Evolutionary conservation across 2,113 vertebrate genomes (phyloP).

Genomic region (Piaya cayana): DNA sequence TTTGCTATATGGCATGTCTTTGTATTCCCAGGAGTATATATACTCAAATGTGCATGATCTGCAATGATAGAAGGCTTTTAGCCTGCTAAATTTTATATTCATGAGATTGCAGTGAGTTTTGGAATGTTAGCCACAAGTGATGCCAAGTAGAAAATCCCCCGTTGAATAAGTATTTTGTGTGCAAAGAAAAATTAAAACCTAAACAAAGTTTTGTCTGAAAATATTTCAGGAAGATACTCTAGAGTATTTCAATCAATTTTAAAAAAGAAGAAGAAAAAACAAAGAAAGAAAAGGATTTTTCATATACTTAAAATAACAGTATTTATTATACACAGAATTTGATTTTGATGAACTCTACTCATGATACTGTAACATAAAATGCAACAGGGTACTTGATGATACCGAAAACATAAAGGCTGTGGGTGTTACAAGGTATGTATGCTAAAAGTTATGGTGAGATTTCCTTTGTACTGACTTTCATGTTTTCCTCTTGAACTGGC

Average conservation of each 20-base stretch:
- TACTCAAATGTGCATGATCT: neutral
- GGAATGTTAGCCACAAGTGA: rapidly evolving
- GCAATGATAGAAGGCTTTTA: neutral
- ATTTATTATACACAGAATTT: neutral
- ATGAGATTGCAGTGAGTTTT: neutral
- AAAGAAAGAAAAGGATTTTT: neutral
- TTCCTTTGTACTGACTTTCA: neutral
- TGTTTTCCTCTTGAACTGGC: neutral
- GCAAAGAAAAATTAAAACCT: neutral
- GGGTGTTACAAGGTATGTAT: neutral
- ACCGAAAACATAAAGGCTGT: neutral
- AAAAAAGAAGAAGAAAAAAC: too few relatives aligned
- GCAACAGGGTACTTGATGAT: neutral
- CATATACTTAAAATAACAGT: neutral
- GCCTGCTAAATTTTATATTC: neutral
- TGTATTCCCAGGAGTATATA: neutral
- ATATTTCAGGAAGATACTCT: neutral
- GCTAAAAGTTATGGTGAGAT: neutral
- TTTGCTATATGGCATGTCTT: neutral
- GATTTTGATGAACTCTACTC: neutral
- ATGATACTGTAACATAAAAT: neutral
- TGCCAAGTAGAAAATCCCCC: neutral
- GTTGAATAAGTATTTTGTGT: neutral
- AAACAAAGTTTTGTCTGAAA: neutral
- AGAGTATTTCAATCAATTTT: neutral